These are phyloP conservation scores for Harpalus rubripes DNA, from an alignment of 2,888 invertebrate species.

Conservation along the genomic window DNA sequence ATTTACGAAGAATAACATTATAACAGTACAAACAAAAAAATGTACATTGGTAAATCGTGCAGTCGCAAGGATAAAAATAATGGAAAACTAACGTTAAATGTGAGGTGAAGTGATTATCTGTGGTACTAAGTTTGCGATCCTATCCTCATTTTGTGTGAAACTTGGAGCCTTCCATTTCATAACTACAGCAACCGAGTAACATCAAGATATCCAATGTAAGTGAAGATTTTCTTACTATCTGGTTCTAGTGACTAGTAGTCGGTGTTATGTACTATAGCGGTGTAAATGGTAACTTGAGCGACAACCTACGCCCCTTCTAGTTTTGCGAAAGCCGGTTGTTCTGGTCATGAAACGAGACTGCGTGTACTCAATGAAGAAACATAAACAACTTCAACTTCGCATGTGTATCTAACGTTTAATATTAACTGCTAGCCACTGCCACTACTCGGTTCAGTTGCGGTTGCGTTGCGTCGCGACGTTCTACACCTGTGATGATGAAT, in stretches of 20 bases:
- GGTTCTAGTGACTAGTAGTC: constrained; percentile 5
- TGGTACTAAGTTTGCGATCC: constrained; percentile 29
- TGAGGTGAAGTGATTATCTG: constrained; percentile 62
- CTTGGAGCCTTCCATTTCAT: not conserved
- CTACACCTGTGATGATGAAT: constrained; percentile 2
- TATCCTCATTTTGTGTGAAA: not conserved
- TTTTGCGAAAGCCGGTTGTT: constrained; percentile 70
- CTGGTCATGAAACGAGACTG: constrained; percentile 60
- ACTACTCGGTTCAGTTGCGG: not conserved
- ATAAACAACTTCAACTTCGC: constrained; percentile 61
- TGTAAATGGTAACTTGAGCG: constrained; percentile 45
- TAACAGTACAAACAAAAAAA: constrained; percentile 47
- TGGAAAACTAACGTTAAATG: constrained; percentile 58
- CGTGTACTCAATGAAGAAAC: constrained; percentile 63
- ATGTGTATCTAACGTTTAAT: constrained; percentile 28
- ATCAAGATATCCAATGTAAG: constrained; percentile 25
- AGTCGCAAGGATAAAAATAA: constrained; percentile 55
- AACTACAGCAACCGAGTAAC: not conserved
- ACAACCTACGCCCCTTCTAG: constrained; percentile 75
- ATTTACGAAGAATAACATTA: constrained; percentile 72
- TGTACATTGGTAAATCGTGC: constrained; percentile 61
- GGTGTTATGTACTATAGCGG: constrained; percentile 12
- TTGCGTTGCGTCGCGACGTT: constrained; percentile 9
- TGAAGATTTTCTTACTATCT: not conserved
- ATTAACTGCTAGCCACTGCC: not conserved